Base-by-base conservation (phyloP, 30 jellyfish, hydroid and myxozoan genomes). In the Turritopsis rubra region DNA sequence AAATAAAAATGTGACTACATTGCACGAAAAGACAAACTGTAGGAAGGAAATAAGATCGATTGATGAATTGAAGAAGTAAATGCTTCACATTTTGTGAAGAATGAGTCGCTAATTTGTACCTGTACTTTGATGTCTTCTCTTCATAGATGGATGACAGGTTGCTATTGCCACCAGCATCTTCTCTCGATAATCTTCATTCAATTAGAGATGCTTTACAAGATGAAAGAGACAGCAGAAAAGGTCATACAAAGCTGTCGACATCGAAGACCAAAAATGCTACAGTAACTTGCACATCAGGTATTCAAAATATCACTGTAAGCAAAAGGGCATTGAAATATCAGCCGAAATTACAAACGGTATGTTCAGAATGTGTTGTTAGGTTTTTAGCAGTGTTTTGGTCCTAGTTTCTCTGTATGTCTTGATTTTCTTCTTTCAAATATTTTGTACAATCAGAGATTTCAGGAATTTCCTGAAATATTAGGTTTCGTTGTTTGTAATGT, bases 111-210 rank as follows among this genome's bases (percentile, higher is more conserved):
- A n/a, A n/a, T n/a, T n/a, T n/a, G n/a, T n/a, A 41, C 60, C 60
- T 3, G 13, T 41, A 41, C 13, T 3, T 41, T 13, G 13, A 41
- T 41, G 60, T 41, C 60, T 3, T 41, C 80, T n/a, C n/a, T 29
- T 81, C 52, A 7, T 71, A 89, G 96, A 82, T 71, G 86, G 94
- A 84, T 41, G 96, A 89, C 83, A 84, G 76, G 29, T 81, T 89
- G 80, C 87, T 89, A 17, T 79, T 89, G 66, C 94, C 96, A 3
- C 73, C 54, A 54, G 84, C 52, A 24, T 71, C 90, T 24, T 75
- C 93, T 0, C 82, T 89, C 24, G 90, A 84, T 13, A 54, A 66
- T 18, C 79, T 89, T 71, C 90, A 75, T 52, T 84, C 87, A 19
- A 20, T 89, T 84, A 53, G 93, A 52, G 87, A 80, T 84, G 93